Percentiles rank a stretch among this genome's conserved stretches.
Evolutionary conservation across 2,113 vertebrate species (phyloP).

Genomic region (Apeltes quadracus): DNA sequence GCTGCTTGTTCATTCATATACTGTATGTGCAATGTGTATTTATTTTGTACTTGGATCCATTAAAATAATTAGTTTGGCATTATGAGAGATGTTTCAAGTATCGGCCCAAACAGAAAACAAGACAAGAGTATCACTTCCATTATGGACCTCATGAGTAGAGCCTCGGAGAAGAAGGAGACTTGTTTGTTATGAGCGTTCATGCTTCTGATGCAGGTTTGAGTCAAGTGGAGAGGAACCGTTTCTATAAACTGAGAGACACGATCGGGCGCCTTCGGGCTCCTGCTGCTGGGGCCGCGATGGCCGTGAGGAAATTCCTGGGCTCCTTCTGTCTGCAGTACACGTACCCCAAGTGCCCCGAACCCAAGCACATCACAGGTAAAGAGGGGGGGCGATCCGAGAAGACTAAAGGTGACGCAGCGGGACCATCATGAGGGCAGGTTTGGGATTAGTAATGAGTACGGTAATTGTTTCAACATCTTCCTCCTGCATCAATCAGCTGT

Average conservation of each 20-base stretch:
- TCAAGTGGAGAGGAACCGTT: constrained; percentile 60
- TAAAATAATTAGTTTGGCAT: neutral
- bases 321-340: constrained; percentile 42
- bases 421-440: no score
- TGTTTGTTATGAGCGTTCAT: neutral
- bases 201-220: constrained; percentile 39
- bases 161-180: no score
- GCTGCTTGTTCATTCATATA: neutral
- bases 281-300: neutral
- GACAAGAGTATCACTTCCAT: no score
- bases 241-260: constrained; percentile 15
- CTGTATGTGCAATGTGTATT: neutral
- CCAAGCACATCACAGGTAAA: constrained; percentile 46
- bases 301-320: constrained; percentile 29
- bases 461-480: no score
- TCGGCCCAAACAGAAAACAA: neutral
- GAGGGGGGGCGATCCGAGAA: no score
- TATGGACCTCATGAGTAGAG: no score
- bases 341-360: constrained; percentile 55
- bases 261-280: constrained; percentile 42
- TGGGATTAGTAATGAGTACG: no score
- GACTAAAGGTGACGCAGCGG: no score
- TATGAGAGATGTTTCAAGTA: neutral
- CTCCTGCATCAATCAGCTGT: no score
- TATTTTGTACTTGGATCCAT: neutral